Evolutionary conservation across 2,113 vertebrate species (phyloP).

Genomic region (Eptesicus fuscus): DNA sequence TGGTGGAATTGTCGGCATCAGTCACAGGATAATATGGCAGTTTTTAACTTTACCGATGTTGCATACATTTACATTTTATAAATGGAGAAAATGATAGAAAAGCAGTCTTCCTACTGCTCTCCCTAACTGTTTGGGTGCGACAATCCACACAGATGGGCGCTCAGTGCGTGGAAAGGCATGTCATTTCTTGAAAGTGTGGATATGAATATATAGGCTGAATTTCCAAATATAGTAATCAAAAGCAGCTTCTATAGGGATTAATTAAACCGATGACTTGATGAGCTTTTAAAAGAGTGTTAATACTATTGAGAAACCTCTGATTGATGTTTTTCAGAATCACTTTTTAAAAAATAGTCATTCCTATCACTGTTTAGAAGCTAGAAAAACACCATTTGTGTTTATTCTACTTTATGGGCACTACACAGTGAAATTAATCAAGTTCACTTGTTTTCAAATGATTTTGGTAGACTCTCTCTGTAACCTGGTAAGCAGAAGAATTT

Average conservation of each 20-base stretch:
- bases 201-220: neutral
- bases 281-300: neutral
- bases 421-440: neutral
- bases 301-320: neutral
- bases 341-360: neutral
- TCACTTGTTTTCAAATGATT: neutral
- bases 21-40: neutral
- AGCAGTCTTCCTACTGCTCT: neutral
- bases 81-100: neutral
- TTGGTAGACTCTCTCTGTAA: neutral
- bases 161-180: neutral
- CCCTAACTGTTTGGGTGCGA: neutral
- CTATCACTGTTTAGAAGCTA: neutral
- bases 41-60: neutral
- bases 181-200: neutral
- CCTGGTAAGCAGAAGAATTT: neutral
- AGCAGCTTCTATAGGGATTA: neutral
- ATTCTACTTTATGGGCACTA: neutral
- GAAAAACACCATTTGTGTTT: neutral
- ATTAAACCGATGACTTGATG: neutral
- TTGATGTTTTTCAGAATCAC: neutral
- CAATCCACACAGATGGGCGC: neutral
- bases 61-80: neutral
- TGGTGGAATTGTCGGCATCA: neutral
- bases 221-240: conserved; percentile 1